phyloP scores from a whole-genome alignment of 1,140 invertebrate genomes.

The Bombus confusus region DNA sequence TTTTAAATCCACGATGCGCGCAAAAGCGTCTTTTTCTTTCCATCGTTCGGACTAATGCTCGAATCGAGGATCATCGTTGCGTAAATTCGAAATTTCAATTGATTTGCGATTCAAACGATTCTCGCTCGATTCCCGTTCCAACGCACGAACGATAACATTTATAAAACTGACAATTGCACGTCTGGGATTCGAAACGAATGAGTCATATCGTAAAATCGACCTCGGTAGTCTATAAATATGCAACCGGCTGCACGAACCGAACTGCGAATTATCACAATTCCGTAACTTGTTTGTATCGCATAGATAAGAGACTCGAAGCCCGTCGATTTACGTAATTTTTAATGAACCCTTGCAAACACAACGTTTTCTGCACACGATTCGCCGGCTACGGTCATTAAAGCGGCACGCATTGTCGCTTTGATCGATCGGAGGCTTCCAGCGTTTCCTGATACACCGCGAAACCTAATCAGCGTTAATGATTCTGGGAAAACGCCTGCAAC shows the following conservation, averaged over 20 bases:
- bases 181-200: slow-evolving; percentile 36
- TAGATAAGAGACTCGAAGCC: slow-evolving; percentile 17
- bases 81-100: neutral
- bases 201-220: slow-evolving; percentile 49
- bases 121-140: neutral
- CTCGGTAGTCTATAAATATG: slow-evolving; percentile 43
- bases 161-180: slow-evolving; percentile 35
- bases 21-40: neutral
- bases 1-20: neutral
- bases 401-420: neutral
- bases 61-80: neutral
- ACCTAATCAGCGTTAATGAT: slow-evolving; percentile 14
- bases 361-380: neutral
- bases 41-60: too few species aligned
- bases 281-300: slow-evolving; percentile 37
- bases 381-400: neutral
- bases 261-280: slow-evolving; percentile 38
- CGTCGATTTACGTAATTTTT: slow-evolving; percentile 8
- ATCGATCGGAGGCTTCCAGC: neutral
- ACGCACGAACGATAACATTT: neutral
- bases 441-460: neutral
- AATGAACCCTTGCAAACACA: neutral
- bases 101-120: neutral
- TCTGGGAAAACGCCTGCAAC: slow-evolving; percentile 10
- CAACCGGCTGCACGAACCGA: slow-evolving; percentile 29